Conservation (phyloP, 2,888 invertebrate species). For the Tridacna crocea region DNA sequence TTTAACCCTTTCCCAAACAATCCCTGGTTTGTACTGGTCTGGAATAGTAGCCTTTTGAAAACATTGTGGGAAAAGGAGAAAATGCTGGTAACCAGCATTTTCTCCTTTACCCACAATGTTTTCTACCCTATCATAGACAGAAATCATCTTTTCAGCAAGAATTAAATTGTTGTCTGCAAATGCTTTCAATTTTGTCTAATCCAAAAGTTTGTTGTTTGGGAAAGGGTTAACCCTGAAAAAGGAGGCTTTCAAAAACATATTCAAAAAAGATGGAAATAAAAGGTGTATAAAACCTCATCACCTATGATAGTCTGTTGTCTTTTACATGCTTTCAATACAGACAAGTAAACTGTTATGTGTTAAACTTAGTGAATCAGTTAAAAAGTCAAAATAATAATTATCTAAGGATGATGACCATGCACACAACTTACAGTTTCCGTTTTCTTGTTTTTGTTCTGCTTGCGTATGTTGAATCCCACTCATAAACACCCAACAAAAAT, state of each 20-base stretch:
- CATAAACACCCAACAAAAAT: constrained; percentile 94
- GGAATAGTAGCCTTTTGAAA: not conserved
- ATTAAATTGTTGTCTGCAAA: too few relatives aligned
- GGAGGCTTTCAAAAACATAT: too few relatives aligned
- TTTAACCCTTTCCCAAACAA: not conserved
- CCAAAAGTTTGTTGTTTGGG: too few relatives aligned
- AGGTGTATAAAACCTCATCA: too few relatives aligned
- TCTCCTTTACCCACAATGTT: not conserved
- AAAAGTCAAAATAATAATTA: not conserved
- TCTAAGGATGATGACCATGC: not conserved
- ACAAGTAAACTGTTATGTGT: too few relatives aligned
- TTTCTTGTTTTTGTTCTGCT: constrained; percentile 90
- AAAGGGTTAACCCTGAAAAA: too few relatives aligned
- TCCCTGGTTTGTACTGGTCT: not conserved
- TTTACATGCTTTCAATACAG: too few relatives aligned
- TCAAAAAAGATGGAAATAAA: too few relatives aligned
- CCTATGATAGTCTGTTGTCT: too few relatives aligned
- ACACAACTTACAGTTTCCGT: constrained; percentile 86
- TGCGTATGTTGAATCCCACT: constrained; percentile 91
- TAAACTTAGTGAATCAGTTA: not conserved
- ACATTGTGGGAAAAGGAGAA: not conserved
- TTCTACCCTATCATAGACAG: too few relatives aligned
- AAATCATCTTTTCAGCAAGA: too few relatives aligned
- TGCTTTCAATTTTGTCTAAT: too few relatives aligned
- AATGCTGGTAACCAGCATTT: not conserved